These are phyloP conservation scores for Labeo calbasu DNA, from an alignment of 2,797 vertebrate species.

Conservation along the genomic window DNA sequence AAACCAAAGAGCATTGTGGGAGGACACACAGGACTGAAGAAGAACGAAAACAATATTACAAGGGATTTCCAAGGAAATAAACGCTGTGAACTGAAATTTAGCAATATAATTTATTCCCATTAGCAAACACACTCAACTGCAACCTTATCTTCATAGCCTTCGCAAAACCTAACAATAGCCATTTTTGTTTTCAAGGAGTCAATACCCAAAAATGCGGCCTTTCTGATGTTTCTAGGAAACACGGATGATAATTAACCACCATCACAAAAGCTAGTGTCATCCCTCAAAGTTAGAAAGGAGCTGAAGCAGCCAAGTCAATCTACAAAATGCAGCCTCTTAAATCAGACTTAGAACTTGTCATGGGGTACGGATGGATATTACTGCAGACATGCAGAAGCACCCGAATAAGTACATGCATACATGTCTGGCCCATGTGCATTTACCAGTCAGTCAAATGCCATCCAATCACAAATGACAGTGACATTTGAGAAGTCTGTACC, in stretches of 20 bases:
- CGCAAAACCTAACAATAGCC: background rate
- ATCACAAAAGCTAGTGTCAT: conserved; percentile 1
- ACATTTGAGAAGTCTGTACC: conserved; percentile 4
- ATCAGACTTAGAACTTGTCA: background rate
- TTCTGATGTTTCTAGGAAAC: conserved; percentile 16
- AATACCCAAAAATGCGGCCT: background rate
- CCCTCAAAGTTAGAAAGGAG: background rate
- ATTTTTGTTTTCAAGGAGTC: conserved; percentile 17
- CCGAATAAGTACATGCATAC: background rate
- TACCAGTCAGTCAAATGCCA: conserved; percentile 6
- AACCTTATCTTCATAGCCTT: conserved; percentile 16
- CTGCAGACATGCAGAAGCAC: conserved; percentile 11
- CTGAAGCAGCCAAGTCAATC: background rate
- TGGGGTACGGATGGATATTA: conserved; percentile 10
- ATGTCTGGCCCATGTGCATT: conserved; percentile 19
- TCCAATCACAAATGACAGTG: conserved; percentile 14
- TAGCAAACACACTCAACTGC: conserved; percentile 5
- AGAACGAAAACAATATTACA: background rate
- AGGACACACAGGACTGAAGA: background rate
- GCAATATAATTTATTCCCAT: background rate
- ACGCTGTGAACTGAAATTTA: background rate
- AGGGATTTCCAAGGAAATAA: background rate
- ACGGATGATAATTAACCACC: background rate
- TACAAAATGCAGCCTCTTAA: background rate
- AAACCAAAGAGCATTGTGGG: conserved; percentile 20